Conservation (phyloP, 2,113 vertebrate genomes). For the Dermatemys mawii region DNA sequence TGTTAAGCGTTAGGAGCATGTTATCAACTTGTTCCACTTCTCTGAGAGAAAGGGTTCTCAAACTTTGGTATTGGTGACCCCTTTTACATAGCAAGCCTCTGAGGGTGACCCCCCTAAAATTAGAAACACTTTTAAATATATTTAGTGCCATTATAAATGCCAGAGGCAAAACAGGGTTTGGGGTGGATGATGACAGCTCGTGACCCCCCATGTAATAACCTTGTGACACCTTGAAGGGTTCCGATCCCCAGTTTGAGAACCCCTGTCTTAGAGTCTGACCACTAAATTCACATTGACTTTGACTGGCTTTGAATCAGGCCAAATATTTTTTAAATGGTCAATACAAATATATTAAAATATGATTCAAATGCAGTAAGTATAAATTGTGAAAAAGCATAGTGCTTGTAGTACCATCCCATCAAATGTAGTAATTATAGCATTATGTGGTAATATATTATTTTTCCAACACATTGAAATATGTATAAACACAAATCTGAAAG, state of each 20-base stretch:
- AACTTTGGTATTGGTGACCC: too few species aligned
- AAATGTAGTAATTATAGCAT: background rate
- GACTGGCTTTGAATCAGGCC: background rate
- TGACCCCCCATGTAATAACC: too few species aligned
- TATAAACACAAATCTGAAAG: background rate
- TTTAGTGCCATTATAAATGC: too few species aligned
- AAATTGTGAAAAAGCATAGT: background rate
- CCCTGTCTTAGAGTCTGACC: too few species aligned
- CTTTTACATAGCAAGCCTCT: too few species aligned
- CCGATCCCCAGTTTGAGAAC: too few species aligned
- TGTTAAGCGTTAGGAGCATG: background rate
- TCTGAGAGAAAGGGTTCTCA: too few species aligned
- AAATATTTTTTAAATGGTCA: background rate
- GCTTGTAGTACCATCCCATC: background rate
- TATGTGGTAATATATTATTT: background rate
- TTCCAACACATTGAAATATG: background rate
- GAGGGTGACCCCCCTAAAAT: too few species aligned
- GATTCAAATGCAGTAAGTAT: background rate
- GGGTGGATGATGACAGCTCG: too few species aligned
- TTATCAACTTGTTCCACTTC: background rate
- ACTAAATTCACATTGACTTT: background rate
- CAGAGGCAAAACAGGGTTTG: too few species aligned
- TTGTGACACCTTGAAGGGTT: too few species aligned
- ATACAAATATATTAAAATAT: background rate
- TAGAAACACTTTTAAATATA: too few species aligned